These are phyloP conservation scores for Patiria pectinifera DNA, from an alignment of 53 echinoderm and acorn worm species.

Conservation along the genomic window DNA sequence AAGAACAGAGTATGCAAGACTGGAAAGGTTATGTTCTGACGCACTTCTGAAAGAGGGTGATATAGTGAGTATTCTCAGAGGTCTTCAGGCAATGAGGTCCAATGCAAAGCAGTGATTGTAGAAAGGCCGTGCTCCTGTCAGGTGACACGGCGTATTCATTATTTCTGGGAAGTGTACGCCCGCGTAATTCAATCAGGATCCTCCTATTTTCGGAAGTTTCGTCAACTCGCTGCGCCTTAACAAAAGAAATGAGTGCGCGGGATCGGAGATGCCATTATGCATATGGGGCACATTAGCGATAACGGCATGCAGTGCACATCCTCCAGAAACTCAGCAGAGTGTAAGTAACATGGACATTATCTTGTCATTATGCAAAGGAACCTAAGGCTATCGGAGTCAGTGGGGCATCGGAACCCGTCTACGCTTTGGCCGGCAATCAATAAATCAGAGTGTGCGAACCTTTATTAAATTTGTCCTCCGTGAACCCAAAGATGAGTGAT, in stretches of 20 bases:
- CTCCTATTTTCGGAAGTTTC: not conserved
- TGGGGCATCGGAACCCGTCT: constrained; percentile 34
- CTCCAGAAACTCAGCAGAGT: not conserved
- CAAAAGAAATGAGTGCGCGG: not conserved
- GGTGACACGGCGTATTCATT: not conserved
- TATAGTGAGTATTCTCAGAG: not conserved
- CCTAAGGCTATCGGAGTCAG: constrained; percentile 54
- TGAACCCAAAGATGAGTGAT: constrained; percentile 57
- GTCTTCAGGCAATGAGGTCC: not conserved
- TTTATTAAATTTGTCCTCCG: constrained; percentile 64
- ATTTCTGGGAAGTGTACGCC: not conserved
- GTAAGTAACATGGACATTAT: constrained; percentile 36
- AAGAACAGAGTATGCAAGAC: not conserved
- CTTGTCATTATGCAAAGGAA: constrained; percentile 40
- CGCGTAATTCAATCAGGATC: not conserved
- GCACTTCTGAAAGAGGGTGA: no score
- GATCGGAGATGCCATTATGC: not conserved
- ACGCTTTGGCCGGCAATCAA: constrained; percentile 36
- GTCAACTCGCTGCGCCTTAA: not conserved
- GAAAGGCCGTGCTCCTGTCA: not conserved
- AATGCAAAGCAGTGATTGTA: not conserved
- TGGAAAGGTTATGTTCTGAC: not conserved
- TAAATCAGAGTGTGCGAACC: constrained; percentile 53
- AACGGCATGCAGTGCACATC: not conserved
- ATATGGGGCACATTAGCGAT: not conserved